Conservation (phyloP, 2,888 invertebrate genomes). For the Deroplatys truncata region DNA sequence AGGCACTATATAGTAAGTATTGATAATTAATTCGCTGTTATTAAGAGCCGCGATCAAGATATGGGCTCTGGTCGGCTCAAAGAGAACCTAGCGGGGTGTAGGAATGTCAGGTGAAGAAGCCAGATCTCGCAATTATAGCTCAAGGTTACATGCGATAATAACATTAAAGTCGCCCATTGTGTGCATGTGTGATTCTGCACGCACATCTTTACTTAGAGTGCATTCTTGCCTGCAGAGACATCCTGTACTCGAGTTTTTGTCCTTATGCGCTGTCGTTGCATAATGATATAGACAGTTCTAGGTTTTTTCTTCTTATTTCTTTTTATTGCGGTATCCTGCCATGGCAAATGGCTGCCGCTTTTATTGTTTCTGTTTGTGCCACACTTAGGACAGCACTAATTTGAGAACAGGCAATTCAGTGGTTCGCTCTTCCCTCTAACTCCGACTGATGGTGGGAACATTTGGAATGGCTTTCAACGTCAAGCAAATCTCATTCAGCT, state of each 20-base stretch:
- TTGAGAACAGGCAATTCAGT: background rate
- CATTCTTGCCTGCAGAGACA: background rate
- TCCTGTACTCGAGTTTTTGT: background rate
- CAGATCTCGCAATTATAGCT: background rate
- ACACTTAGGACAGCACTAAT: background rate
- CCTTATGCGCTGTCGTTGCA: background rate
- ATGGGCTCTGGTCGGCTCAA: background rate
- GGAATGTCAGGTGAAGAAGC: background rate
- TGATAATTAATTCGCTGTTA: background rate
- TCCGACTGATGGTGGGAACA: background rate
- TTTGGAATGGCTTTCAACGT: background rate
- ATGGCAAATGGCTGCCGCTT: background rate
- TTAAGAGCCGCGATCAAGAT: background rate
- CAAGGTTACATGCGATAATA: conserved; percentile 20
- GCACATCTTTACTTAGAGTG: background rate
- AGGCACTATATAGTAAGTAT: background rate
- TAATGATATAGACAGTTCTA: background rate
- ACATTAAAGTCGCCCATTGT: conserved; percentile 2
- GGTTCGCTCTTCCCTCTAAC: background rate
- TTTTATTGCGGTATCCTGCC: background rate
- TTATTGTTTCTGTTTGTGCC: background rate
- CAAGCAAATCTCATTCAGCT: no score
- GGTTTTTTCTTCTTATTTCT: background rate
- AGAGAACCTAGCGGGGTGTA: background rate
- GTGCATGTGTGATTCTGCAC: background rate